These are phyloP conservation scores for Fragum whitleyi DNA, from an alignment of 2,888 invertebrate species.

Conservation along the genomic window DNA sequence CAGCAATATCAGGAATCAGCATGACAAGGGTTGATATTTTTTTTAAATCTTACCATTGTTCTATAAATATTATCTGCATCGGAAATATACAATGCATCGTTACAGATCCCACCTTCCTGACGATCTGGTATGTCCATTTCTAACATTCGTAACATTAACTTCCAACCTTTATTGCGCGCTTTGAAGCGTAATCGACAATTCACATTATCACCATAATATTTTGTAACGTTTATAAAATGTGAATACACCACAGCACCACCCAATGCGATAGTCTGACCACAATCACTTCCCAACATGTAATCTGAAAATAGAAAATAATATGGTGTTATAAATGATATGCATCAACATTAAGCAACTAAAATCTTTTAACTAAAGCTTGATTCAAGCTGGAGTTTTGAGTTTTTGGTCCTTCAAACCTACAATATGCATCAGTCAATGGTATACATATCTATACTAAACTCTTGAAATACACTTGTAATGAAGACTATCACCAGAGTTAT, in stretches of 20 bases:
- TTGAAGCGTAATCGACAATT: conserved; percentile 81
- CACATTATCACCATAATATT: conserved; percentile 73
- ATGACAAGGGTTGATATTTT: too few species aligned
- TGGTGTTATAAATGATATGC: too few species aligned
- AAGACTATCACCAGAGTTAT: too few species aligned
- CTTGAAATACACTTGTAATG: too few species aligned
- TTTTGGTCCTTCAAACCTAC: too few species aligned
- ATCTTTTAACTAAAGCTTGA: too few species aligned
- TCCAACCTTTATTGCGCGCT: conserved; percentile 79
- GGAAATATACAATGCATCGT: conserved; percentile 83
- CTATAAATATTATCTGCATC: conserved; percentile 77
- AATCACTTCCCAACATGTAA: conserved; percentile 81
- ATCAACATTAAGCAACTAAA: too few species aligned
- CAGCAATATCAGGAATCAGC: too few species aligned
- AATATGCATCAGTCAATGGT: too few species aligned
- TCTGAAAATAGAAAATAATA: conserved; percentile 72
- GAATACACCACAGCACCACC: conserved; percentile 83
- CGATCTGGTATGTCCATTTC: conserved; percentile 82
- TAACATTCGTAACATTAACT: conserved; percentile 79
- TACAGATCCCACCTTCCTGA: conserved; percentile 76
- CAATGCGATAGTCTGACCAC: conserved; percentile 75
- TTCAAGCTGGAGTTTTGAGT: too few species aligned
- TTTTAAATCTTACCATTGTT: conserved; percentile 78
- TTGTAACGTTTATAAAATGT: conserved; percentile 69
- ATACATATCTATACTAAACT: too few species aligned